Base-by-base conservation (phyloP, 2,113 vertebrate species). In the Cichladusa arquata region DNA sequence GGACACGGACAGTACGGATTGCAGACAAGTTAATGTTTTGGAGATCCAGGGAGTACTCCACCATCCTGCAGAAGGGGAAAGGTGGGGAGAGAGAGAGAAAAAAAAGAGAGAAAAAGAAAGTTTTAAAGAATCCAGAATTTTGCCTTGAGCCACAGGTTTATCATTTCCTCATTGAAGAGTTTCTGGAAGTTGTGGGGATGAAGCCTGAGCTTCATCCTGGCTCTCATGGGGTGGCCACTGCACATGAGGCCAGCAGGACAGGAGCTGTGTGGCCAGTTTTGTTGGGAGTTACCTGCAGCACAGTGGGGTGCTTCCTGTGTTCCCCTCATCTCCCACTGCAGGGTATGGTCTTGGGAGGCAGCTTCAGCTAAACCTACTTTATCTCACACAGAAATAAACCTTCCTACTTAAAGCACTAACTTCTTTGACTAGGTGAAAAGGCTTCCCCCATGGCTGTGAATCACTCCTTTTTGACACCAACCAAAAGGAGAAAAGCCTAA, bases 11-110 rank as follows among this genome's bases (percentile, higher is more conserved):
- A 4, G 99, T 99, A 85, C 99, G 98, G 92, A 99, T 99, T 93
- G 99, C 99, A 5, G 99, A 99, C 95, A 99, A 97, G 96, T 99
- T 99, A 98, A 99, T 99, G 92, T 99, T 99, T 96, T 99, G 99
- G 79, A 99, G 98, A 97, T 99, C 99, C 98, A 99, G 96, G 6
- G 99, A 99, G 94, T 99, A 99, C 90, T 99, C 99, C 14, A 99
- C 99, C 98, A 99, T 99, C 97, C 99, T 99, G 98, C 14, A 69
- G 90, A 96, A 97, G 58, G 88, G 96, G 74, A 57, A 86, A 95
- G 17, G 88, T 19, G 50, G 94, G 53, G 45, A 14, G 47, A 48
- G 23, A 69, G 19, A 88, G 8, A 62, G 22, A 97, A 47, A 69
- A 2, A 65, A 50, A 34, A 28, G 28, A 67, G 3, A 74, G 22